Evolutionary conservation across 2,113 vertebrate genomes (phyloP), one percentile per base, ranked within the genome.

Genomic region (Chitala chitala): DNA sequence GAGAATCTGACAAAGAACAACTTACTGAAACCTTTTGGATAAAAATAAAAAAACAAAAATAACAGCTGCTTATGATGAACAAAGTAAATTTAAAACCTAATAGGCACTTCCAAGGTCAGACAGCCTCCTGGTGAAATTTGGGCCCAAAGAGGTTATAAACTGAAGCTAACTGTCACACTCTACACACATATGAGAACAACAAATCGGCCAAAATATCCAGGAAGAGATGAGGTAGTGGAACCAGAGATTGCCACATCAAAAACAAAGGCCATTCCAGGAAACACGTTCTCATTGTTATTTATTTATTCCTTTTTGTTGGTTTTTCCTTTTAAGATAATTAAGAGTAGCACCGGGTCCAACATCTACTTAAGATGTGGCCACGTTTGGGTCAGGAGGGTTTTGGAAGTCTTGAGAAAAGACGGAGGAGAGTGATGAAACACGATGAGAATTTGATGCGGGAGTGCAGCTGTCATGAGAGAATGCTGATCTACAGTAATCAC

Each of bases 1-100:
- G 76, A 94, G 74, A 79, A 99, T 89, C 97, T 99, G 87, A 72
- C 77, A 79, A 80, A 31, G 74, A 83, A 38, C 77, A 22, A 15
- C 54, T 73, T 17, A n/a, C n/a, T n/a, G n/a, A n/a, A n/a, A n/a
- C n/a, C n/a, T n/a, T n/a, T n/a, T n/a, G n/a, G n/a, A n/a, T n/a
- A n/a, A n/a, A n/a, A 70, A 9, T n/a, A 33, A 10, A 46, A 24
- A 59, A 33, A 51, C 12, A 51, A 51, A 2, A 51, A 20, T 44
- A 55, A 69, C 17, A 76, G 65, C 26, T 42, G 7, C 36, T n/a
- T 1, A 3, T 46, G 64, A 17, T 5, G 10, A n/a, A 36, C 15
- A 76, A 40, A 78, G 48, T 15, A 8, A 51, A 2, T 51, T 51
- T 51, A 10, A n/a, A n/a, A n/a, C n/a, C n/a, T n/a, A n/a, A n/a